Conservation (phyloP, 2,888 invertebrate genomes). For the Spodoptera littoralis region DNA sequence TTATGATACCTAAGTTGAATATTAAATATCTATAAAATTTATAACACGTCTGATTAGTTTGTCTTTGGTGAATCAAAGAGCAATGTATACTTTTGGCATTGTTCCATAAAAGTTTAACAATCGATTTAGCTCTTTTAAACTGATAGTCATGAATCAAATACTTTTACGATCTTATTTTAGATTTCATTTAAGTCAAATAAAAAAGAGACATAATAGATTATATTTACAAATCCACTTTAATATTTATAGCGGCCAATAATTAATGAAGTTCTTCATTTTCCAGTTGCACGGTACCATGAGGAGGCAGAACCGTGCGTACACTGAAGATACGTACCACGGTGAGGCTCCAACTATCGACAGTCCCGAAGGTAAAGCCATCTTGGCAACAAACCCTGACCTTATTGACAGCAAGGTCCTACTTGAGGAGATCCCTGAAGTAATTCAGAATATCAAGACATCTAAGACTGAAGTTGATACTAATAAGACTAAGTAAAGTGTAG, state of each 20-base stretch:
- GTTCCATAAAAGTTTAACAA: constrained; percentile 5
- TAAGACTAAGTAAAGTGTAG: constrained; percentile 22
- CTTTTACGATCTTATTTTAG: neutral
- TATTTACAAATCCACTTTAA: too few species aligned
- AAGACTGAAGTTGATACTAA: constrained; percentile 41
- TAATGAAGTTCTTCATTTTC: constrained; percentile 48
- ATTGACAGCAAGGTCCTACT: constrained; percentile 50
- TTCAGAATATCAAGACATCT: constrained; percentile 33
- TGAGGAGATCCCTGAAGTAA: constrained; percentile 43
- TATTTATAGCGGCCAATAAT: too few species aligned
- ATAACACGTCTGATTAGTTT: neutral
- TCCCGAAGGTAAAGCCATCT: constrained; percentile 81
- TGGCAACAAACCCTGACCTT: constrained; percentile 71
- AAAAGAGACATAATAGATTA: too few species aligned
- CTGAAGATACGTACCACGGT: constrained; percentile 91
- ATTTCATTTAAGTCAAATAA: neutral
- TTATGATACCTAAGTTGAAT: too few species aligned
- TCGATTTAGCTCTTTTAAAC: constrained; percentile 12
- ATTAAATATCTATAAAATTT: neutral
- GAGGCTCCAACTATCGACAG: constrained; percentile 82
- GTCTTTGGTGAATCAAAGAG: constrained; percentile 1
- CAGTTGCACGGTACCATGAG: constrained; percentile 92
- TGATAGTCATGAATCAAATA: constrained; percentile 1
- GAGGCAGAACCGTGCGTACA: constrained; percentile 90
- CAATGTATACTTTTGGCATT: constrained; percentile 11